Conservation (phyloP, 2,888 invertebrate species). For the Fragum fragum region DNA sequence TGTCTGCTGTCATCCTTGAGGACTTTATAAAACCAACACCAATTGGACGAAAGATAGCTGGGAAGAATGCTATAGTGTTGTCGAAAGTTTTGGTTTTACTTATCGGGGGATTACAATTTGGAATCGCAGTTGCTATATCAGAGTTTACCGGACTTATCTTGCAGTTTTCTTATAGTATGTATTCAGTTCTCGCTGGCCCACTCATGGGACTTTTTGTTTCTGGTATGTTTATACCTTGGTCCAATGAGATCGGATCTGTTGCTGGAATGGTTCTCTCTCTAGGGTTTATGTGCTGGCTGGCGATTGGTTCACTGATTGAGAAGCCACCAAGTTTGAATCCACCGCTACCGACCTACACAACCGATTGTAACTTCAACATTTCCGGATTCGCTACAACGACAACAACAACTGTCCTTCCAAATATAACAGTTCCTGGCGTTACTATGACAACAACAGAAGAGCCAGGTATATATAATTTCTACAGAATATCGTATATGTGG, state of each 20-base stretch:
- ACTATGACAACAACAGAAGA: slow-evolving; percentile 35
- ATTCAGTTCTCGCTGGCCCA: slow-evolving; percentile 82
- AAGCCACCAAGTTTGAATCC: slow-evolving; percentile 33
- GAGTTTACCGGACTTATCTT: slow-evolving; percentile 71
- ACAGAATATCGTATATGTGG: slow-evolving; percentile 71
- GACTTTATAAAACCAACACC: slow-evolving; percentile 60
- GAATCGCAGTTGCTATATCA: slow-evolving; percentile 54
- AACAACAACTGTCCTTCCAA: neutral
- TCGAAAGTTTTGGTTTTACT: slow-evolving; percentile 51
- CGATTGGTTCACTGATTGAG: slow-evolving; percentile 51
- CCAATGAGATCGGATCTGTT: slow-evolving; percentile 72
- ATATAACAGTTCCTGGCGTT: neutral
- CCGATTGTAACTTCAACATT: slow-evolving; percentile 47
- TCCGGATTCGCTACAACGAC: slow-evolving; percentile 5
- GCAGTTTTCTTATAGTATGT: slow-evolving; percentile 79
- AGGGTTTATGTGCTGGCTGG: slow-evolving; percentile 65
- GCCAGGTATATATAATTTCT: slow-evolving; percentile 57
- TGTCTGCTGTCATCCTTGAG: slow-evolving; percentile 59
- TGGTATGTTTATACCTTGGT: slow-evolving; percentile 88
- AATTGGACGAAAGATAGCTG: slow-evolving; percentile 27
- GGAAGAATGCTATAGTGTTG: slow-evolving; percentile 43
- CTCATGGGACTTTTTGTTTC: slow-evolving; percentile 80
- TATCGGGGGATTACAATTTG: slow-evolving; percentile 54
- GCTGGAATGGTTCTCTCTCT: slow-evolving; percentile 51
- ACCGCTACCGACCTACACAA: slow-evolving; percentile 33